A percentile compares a stretch with the other conserved stretches of the same genome.
Conservation (phyloP, 2,113 vertebrate species). For the Pangasianodon gigas region DNA sequence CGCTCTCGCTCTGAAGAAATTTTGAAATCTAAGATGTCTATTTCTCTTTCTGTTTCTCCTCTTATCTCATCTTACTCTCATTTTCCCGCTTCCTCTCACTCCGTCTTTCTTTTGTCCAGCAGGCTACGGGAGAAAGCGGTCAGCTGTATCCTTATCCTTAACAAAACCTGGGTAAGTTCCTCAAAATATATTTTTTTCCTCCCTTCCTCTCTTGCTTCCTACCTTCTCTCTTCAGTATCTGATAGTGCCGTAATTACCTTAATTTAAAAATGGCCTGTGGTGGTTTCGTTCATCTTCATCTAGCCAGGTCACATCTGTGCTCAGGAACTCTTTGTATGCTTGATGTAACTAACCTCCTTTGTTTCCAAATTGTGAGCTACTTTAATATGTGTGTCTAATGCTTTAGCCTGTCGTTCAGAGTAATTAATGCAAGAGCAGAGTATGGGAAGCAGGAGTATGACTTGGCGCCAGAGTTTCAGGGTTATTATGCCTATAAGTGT, state of each 20-base stretch:
- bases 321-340: background rate
- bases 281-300: slow-evolving; percentile 23
- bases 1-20: slow-evolving; percentile 47
- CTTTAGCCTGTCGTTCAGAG: slow-evolving; percentile 15
- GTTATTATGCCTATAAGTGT: slow-evolving; percentile 1
- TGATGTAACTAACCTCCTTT: background rate
- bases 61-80: slow-evolving; percentile 44
- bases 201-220: background rate
- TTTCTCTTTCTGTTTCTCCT: slow-evolving; percentile 49
- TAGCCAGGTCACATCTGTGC: slow-evolving; percentile 27
- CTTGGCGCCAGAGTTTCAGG: slow-evolving; percentile 24
- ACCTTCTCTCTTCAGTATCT: slow-evolving; percentile 42
- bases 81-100: slow-evolving; percentile 53
- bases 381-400: background rate
- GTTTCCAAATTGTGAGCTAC: background rate
- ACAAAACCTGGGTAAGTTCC: slow-evolving; percentile 45
- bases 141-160: slow-evolving; percentile 33
- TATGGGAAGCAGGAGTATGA: background rate
- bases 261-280: slow-evolving; percentile 36
- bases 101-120: slow-evolving; percentile 47
- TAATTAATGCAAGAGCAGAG: background rate
- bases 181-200: slow-evolving; percentile 22
- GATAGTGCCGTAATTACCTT: slow-evolving; percentile 44
- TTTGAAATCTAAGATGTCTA: slow-evolving; percentile 61
- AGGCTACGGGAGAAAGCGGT: slow-evolving; percentile 33